Conservation (phyloP, 2,888 invertebrate species). For the Eupithecia vulgata region DNA sequence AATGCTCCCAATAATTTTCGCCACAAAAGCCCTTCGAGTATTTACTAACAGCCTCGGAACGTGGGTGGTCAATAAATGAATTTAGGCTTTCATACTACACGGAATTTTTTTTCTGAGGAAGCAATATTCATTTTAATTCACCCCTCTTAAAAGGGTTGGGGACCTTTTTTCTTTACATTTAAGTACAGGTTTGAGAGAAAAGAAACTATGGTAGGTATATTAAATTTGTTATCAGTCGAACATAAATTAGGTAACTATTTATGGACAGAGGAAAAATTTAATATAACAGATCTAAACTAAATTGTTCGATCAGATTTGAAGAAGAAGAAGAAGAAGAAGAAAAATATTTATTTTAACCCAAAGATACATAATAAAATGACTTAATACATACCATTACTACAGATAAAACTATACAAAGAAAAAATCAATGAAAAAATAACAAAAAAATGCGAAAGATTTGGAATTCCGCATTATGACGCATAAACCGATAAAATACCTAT, state of each 20-base stretch:
- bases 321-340: too few species aligned
- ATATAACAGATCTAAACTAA: not conserved
- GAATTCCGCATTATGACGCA: not conserved
- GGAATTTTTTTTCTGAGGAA: conserved; percentile 9
- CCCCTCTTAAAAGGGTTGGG: not conserved
- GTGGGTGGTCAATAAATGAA: conserved; percentile 23
- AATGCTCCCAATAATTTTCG: conserved; percentile 32
- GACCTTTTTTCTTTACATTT: not conserved
- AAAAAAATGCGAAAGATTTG: too few species aligned
- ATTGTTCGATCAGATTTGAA: not conserved
- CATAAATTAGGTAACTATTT: not conserved
- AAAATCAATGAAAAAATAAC: too few species aligned
- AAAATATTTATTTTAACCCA: too few species aligned
- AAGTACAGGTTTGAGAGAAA: not conserved
- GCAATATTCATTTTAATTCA: not conserved
- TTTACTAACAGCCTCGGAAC: conserved; percentile 23
- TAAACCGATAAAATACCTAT: not conserved
- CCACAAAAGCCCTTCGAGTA: conserved; percentile 30
- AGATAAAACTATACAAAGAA: too few species aligned
- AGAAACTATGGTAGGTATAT: too few species aligned
- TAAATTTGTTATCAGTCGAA: not conserved
- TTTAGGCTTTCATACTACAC: conserved; percentile 5
- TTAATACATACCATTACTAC: too few species aligned
- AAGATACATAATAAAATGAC: too few species aligned
- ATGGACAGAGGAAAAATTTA: not conserved